Percentiles rank a stretch among this genome's conserved stretches.
phyloP scores from a whole-genome alignment of 1,140 invertebrate species.

The Brachionus manjavacas region DNA sequence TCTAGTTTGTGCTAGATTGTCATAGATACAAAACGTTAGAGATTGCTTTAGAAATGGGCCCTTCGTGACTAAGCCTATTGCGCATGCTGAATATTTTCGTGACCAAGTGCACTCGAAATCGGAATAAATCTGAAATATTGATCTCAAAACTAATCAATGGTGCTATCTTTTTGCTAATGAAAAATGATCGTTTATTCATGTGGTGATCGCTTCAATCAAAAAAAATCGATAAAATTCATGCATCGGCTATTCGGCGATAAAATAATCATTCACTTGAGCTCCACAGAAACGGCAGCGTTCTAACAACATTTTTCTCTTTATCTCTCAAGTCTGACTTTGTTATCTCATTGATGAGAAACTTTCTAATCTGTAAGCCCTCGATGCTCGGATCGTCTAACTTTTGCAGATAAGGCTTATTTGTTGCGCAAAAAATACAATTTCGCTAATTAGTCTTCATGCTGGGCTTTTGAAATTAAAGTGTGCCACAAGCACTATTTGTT shows the following conservation, averaged over 20 bases:
- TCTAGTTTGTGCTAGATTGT: too few relatives aligned
- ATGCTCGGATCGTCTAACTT: background rate
- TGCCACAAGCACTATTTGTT: background rate
- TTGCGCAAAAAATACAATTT: background rate
- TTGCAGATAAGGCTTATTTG: background rate
- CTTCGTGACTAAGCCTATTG: background rate
- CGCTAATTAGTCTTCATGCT: background rate
- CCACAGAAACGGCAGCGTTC: background rate
- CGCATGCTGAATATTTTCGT: background rate
- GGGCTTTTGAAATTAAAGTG: background rate
- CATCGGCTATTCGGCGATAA: background rate
- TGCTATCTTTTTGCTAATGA: background rate
- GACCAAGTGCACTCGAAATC: background rate
- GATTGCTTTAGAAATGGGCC: too few relatives aligned
- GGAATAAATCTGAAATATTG: background rate
- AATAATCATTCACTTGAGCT: slow-evolving; percentile 23
- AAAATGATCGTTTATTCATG: slow-evolving; percentile 2
- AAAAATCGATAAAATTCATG: slow-evolving; percentile 12
- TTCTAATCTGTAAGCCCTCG: background rate
- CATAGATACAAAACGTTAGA: too few relatives aligned
- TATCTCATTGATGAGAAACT: background rate
- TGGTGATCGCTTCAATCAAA: slow-evolving; percentile 7
- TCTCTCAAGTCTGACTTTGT: background rate
- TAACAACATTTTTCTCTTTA: background rate
- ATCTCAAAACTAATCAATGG: background rate